Conservation (phyloP, 2,888 invertebrate genomes). For the Meloe dianella region DNA sequence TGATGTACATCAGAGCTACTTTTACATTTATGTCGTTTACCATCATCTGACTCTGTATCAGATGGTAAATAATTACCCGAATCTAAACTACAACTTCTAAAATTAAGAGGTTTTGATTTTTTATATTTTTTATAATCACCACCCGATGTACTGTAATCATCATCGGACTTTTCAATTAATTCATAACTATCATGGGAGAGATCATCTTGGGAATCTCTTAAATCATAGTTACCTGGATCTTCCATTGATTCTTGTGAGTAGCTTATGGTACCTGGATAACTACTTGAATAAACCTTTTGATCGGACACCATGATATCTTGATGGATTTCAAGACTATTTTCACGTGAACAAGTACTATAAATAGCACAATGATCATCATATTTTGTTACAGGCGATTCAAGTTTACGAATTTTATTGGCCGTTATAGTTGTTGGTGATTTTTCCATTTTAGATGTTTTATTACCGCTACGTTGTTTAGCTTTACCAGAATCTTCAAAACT, state of each 20-base stretch:
- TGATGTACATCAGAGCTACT: conserved; percentile 74
- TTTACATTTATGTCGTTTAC: conserved; percentile 66
- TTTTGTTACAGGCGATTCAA: conserved; percentile 75
- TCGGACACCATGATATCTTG: conserved; percentile 70
- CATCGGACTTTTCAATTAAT: conserved; percentile 77
- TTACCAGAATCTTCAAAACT: conserved; percentile 75
- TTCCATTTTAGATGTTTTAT: conserved; percentile 59
- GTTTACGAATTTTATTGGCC: conserved; percentile 58
- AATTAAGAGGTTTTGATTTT: conserved; percentile 50
- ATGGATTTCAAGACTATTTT: conserved; percentile 69
- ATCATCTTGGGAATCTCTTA: conserved; percentile 81
- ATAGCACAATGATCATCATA: conserved; percentile 73
- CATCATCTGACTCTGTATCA: conserved; percentile 71
- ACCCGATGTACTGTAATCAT: conserved; percentile 64
- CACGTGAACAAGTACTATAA: conserved; percentile 68
- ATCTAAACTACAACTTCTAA: conserved; percentile 75
- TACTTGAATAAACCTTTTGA: conserved; percentile 82
- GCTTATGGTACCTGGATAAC: conserved; percentile 82
- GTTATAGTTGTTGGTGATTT: conserved; percentile 32
- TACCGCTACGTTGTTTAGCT: conserved; percentile 63
- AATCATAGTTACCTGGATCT: conserved; percentile 68
- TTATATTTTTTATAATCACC: conserved; percentile 53
- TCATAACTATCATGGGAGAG: conserved; percentile 89
- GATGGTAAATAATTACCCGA: conserved; percentile 80
- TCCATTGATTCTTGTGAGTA: conserved; percentile 69